These are phyloP conservation scores for Sclerurus mexicanus DNA, from an alignment of 2,113 vertebrate species.

Conservation along the genomic window DNA sequence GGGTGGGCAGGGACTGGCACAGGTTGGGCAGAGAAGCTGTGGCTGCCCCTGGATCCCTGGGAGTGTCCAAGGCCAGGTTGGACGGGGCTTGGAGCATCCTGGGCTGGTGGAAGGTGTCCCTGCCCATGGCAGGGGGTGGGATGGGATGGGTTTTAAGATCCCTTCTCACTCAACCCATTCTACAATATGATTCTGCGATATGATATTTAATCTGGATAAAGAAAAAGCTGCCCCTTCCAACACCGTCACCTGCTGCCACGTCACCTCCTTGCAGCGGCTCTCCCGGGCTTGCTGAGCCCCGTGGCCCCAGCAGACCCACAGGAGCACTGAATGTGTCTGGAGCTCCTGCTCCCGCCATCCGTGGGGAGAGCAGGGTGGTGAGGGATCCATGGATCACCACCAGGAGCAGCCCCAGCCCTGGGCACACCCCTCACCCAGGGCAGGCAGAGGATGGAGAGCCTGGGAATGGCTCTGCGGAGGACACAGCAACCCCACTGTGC, in stretches of 20 bases:
- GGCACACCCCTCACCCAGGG: rapidly evolving
- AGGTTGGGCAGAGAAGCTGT: neutral
- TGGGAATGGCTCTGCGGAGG: neutral
- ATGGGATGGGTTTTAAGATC: neutral
- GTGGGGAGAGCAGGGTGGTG: rapidly evolving
- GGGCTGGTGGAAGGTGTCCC: neutral
- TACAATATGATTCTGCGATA: neutral
- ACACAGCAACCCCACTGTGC: neutral
- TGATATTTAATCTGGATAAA: neutral
- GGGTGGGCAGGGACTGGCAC: neutral
- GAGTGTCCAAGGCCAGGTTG: neutral
- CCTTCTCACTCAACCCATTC: neutral
- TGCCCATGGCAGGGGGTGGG: neutral
- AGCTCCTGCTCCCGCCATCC: neutral
- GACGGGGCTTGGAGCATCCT: neutral
- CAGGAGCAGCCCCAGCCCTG: neutral
- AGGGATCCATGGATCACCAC: rapidly evolving
- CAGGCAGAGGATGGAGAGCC: neutral
- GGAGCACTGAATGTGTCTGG: neutral
- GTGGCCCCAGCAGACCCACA: neutral
- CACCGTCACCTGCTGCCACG: neutral
- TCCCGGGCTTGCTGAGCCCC: neutral
- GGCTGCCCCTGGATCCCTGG: neutral
- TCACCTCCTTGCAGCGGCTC: neutral
- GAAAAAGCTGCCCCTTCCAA: neutral